Evolutionary conservation across 2,888 invertebrate genomes (phyloP).

Genomic region (Lasioglossum oenotherae): DNA sequence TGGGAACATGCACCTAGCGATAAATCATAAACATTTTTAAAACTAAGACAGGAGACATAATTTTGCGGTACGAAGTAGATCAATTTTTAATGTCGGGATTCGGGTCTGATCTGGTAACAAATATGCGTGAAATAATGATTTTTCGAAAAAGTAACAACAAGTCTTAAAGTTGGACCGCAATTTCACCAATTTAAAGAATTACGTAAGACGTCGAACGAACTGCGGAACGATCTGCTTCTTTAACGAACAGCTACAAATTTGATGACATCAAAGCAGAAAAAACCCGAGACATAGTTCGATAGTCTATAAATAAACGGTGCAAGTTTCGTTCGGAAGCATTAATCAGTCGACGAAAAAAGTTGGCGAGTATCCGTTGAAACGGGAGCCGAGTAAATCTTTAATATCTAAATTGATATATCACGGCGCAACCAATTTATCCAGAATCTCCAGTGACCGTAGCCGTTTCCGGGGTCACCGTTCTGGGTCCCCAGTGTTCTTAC

Average conservation of each 20-base stretch:
- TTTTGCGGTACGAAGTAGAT: background rate
- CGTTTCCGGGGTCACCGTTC: constrained; percentile 10
- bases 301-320: background rate
- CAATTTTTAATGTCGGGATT: too few species aligned
- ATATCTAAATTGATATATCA: constrained; percentile 12
- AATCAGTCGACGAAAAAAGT: background rate
- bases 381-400: background rate
- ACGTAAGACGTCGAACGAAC: background rate
- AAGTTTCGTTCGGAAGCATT: background rate
- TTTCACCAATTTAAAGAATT: too few species aligned
- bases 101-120: too few species aligned
- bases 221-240: background rate
- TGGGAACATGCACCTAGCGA: background rate
- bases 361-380: background rate
- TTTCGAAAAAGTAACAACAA: too few species aligned
- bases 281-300: background rate
- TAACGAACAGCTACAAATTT: background rate
- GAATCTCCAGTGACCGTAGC: background rate
- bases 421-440: background rate
- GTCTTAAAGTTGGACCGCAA: too few species aligned
- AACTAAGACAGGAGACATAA: background rate
- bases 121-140: too few species aligned
- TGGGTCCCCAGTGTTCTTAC: constrained; percentile 30
- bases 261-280: background rate
- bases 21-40: background rate